Conservation (phyloP, 2,797 vertebrate species). For the Catamblyrhynchus diadema region DNA sequence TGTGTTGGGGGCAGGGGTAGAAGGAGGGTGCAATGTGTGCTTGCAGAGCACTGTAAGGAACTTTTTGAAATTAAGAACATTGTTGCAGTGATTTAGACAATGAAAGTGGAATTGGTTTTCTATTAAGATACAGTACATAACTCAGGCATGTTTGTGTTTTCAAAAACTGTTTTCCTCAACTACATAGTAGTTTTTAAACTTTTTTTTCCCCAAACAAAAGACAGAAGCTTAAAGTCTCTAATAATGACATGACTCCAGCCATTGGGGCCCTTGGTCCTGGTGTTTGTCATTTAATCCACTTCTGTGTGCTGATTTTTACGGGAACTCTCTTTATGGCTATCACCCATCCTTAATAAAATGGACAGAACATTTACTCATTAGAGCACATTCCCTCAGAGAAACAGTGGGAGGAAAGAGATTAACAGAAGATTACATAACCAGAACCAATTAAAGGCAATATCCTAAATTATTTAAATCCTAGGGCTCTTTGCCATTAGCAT, state of each 20-base stretch:
- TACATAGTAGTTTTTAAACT: neutral
- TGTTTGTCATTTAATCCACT: neutral
- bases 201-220: accelerated
- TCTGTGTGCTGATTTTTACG: neutral
- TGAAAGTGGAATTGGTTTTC: neutral
- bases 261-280: neutral
- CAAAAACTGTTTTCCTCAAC: neutral
- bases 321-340: neutral
- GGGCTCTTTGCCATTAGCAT: neutral
- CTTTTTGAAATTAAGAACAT: neutral
- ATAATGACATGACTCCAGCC: neutral
- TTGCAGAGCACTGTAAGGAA: neutral
- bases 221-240: neutral
- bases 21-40: neutral
- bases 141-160: neutral
- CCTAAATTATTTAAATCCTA: slow-evolving; percentile 22
- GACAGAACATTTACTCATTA: slow-evolving; percentile 24
- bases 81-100: neutral
- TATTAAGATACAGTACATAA: neutral
- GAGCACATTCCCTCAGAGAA: neutral
- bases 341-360: neutral
- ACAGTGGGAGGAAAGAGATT: slow-evolving; percentile 7
- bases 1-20: neutral
- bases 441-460: slow-evolving; percentile 12
- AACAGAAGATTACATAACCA: neutral